Evolutionary conservation across 2,113 vertebrate genomes (phyloP).

Genomic region (Alouatta palliata): DNA sequence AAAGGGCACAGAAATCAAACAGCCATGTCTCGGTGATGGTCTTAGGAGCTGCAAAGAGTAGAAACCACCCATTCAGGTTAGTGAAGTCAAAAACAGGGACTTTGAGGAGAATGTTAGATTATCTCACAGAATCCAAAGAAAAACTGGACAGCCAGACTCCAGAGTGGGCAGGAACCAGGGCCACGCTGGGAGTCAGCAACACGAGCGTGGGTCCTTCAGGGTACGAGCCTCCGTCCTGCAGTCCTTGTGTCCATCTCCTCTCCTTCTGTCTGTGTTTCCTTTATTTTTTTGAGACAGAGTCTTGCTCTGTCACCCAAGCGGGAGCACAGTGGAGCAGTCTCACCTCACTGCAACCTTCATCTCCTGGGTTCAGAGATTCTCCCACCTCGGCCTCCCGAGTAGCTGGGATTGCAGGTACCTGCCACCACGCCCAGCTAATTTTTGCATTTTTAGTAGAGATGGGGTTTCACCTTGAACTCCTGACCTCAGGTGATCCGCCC

Average conservation of each 20-base stretch:
- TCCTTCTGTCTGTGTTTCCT: neutral
- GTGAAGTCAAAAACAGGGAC: neutral
- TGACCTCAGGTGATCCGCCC: too few species aligned
- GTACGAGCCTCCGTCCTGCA: neutral
- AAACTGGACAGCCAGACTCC: neutral
- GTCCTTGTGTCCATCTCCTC: neutral
- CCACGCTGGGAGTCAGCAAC: rapidly evolving
- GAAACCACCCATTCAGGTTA: neutral
- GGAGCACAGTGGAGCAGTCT: too few species aligned
- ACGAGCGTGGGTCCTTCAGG: rapidly evolving
- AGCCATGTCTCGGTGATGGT: neutral
- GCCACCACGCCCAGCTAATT: too few species aligned
- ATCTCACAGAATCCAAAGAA: neutral
- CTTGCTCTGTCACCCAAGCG: too few species aligned
- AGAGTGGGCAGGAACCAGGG: neutral
- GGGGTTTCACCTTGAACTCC: too few species aligned
- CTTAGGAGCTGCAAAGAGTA: neutral
- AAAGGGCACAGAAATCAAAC: neutral
- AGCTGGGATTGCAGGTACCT: too few species aligned
- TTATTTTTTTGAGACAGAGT: too few species aligned
- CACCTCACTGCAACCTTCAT: too few species aligned
- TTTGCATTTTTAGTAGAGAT: too few species aligned
- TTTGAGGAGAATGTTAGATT: neutral
- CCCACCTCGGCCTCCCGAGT: too few species aligned
- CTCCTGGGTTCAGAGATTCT: too few species aligned